Percentiles rank a stretch among this genome's conserved stretches.
Evolutionary conservation across 2,888 invertebrate genomes (phyloP).

Genomic region (Nomada goodeniana): DNA sequence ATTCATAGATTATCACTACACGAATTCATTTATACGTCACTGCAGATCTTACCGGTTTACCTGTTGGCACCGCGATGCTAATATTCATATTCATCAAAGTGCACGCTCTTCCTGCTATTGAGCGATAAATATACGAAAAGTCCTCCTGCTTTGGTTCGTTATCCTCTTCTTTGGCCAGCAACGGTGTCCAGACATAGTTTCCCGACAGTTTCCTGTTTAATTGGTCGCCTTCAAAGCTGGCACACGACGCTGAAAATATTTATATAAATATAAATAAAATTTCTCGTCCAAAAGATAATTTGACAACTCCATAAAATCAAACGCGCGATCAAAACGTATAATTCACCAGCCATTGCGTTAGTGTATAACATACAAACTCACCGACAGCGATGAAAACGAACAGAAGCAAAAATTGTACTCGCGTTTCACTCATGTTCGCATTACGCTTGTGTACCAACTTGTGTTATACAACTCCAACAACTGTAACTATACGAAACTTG

Average conservation of each 20-base stretch:
- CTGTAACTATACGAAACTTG: not conserved
- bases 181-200: not conserved
- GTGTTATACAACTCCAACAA: not conserved
- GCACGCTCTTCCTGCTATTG: not conserved
- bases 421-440: not conserved
- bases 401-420: not conserved
- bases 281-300: not conserved
- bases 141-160: not conserved
- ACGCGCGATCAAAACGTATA: too few species aligned
- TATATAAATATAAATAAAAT: not conserved
- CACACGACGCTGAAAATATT: not conserved
- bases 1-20: too few species aligned
- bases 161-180: fast-evolving
- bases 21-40: too few species aligned
- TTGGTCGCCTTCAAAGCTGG: not conserved
- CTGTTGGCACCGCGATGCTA: not conserved
- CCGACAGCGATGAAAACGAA: not conserved
- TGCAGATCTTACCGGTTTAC: not conserved
- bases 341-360: too few species aligned
- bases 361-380: not conserved
- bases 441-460: too few species aligned
- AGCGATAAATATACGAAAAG: not conserved
- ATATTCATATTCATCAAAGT: slow-evolving; percentile 30
- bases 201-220: fast-evolving
- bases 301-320: too few species aligned